Percentiles rank a stretch among this genome's conserved stretches.
Conservation (phyloP, 2,888 invertebrate genomes). For the Napeogenes sylphis region DNA sequence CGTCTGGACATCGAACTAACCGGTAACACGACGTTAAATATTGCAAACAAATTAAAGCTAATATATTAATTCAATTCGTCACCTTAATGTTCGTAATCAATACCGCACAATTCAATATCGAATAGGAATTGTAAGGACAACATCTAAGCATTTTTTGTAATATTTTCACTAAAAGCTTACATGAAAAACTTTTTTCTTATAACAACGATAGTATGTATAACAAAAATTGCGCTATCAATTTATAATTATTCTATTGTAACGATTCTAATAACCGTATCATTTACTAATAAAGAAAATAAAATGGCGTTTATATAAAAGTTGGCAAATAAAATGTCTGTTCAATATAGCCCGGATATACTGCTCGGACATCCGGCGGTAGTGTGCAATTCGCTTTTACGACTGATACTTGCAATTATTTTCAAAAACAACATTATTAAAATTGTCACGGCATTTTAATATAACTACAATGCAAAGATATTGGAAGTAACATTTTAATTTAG, state of each 20-base stretch:
- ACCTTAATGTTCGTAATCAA: background rate
- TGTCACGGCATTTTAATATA: background rate
- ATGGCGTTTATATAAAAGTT: constrained; percentile 15
- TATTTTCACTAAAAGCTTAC: no score
- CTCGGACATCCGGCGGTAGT: constrained; percentile 58
- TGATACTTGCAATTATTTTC: constrained; percentile 17
- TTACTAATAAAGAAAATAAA: background rate
- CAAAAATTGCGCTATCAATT: no score
- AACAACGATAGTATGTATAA: no score
- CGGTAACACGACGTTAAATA: constrained; percentile 50
- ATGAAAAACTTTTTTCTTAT: no score
- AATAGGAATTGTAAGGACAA: no score
- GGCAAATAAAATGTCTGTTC: constrained; percentile 28
- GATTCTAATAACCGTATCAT: background rate
- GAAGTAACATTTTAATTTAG: background rate
- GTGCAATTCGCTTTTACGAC: constrained; percentile 27
- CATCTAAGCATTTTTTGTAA: no score
- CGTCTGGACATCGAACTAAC: constrained; percentile 49
- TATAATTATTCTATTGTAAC: background rate
- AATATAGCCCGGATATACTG: constrained; percentile 56
- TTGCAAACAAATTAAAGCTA: constrained; percentile 44
- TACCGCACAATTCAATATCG: no score
- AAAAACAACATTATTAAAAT: constrained; percentile 1
- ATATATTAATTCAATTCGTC: constrained; percentile 12
- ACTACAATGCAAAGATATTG: background rate